Conservation (phyloP, 2,888 invertebrate genomes). For the Zeuzera pyrina region DNA sequence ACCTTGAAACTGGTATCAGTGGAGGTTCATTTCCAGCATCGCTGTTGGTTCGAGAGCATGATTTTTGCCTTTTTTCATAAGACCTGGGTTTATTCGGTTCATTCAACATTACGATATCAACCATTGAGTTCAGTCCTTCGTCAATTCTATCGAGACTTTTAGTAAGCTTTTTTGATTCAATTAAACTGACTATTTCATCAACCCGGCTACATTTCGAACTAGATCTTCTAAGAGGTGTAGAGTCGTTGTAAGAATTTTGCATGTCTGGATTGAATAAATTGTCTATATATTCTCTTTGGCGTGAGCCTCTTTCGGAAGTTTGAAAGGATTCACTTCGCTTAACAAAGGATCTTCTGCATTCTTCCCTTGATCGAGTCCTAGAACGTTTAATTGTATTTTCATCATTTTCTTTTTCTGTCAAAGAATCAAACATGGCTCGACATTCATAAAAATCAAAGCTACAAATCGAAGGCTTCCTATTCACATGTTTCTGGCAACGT, state of each 20-base stretch:
- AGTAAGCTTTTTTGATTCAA: conserved; percentile 76
- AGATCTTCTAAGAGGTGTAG: conserved; percentile 32
- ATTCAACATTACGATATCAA: conserved; percentile 78
- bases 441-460: conserved; percentile 66
- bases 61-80: conserved; percentile 55
- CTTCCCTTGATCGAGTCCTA: conserved; percentile 53
- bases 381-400: conserved; percentile 40
- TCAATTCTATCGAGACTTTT: conserved; percentile 87
- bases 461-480: conserved; percentile 42
- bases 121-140: conserved; percentile 79
- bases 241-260: conserved; percentile 43
- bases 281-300: conserved; percentile 69
- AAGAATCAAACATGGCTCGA: conserved; percentile 72
- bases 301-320: conserved; percentile 54
- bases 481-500: conserved; percentile 50
- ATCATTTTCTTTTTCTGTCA: conserved; percentile 65
- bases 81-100: conserved; percentile 59
- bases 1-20: conserved; percentile 43
- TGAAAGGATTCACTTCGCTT: conserved; percentile 68
- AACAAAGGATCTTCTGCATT: conserved; percentile 40
- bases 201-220: conserved; percentile 54
- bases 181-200: conserved; percentile 66
- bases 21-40: conserved; percentile 53
- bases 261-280: conserved; percentile 72
- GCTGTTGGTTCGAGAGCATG: conserved; percentile 51